These are phyloP conservation scores for Galemys pyrenaicus DNA, from an alignment of 2,113 vertebrate genomes.

Conservation along the genomic window DNA sequence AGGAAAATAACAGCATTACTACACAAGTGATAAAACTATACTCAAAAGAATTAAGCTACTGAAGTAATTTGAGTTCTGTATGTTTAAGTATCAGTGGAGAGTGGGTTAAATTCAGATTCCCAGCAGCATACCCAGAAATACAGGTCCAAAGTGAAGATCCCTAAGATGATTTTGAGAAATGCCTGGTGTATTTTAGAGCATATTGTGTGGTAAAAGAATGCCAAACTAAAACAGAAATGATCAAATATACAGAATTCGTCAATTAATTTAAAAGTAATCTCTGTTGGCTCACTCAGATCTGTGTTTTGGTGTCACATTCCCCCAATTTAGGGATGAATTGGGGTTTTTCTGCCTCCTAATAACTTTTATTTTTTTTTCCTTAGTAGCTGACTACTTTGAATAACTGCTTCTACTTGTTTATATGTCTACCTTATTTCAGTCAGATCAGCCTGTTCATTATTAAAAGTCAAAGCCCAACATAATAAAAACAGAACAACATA, in stretches of 20 bases:
- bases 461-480: conserved; percentile 43
- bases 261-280: conserved; percentile 3
- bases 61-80: neutral
- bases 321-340: neutral
- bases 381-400: neutral
- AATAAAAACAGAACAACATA: neutral
- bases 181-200: neutral
- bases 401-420: conserved; percentile 1
- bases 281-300: neutral
- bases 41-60: neutral
- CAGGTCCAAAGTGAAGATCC: neutral
- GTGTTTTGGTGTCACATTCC: neutral
- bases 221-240: neutral
- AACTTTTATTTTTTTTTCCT: conserved; percentile 15
- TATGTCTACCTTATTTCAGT: neutral
- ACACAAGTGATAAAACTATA: conserved; percentile 3
- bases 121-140: neutral
- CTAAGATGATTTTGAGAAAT: conserved; percentile 25
- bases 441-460: conserved; percentile 2
- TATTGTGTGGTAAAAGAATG: neutral
- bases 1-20: neutral
- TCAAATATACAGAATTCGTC: conserved; percentile 43
- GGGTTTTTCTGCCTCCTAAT: neutral
- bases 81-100: neutral
- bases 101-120: neutral